Evolutionary conservation across 2,113 vertebrate genomes (phyloP), one percentile per base, ranked within the genome.

Genomic region (Thermophis baileyi): DNA sequence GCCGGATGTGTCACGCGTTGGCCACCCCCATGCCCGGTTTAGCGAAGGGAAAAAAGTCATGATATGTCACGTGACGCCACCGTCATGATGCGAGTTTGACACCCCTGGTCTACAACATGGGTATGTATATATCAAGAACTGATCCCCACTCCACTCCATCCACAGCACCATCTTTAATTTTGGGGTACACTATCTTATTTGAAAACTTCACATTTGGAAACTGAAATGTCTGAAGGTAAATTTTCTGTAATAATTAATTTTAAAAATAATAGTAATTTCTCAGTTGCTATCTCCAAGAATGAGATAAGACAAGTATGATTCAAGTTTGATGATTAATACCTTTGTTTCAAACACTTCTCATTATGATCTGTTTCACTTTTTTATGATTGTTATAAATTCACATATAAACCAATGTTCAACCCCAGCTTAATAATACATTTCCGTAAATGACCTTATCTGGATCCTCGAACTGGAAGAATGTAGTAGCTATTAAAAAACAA

Each of bases 1-100:
- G 55, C 24, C 3, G 0, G 55, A 57, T 57, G 24, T 3, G 6
- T 57, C 55, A 57, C 1, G 1, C 1, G 55, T 2, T 57, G 24
- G 24, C 7, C 8, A 9, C 8, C 1, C 24, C 55, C 1, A 57
- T 3, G 24, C 24, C 24, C 0, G 0, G 2, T 57, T 27, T 57
- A 25, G 24, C 6, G 0, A 57, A 57, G 24, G 1, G 24, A 25
- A 9, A 9, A 25, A 25, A 55, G 54, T 57, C 24, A 25, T 2
- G 24, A 57, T 57, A 27, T 57, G 55, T 57, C 8, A 57, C 24
- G 0, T 57, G 7, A 25, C 8, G 2, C 8, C 6, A 8, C 55
- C 8, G 8, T 57, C 24, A 57, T 57, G 8, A 27, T 3, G 24
- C 8, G 6, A 27, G 55, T 57, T 57, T 57, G 55, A 57, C 3